Evolutionary conservation across 2,113 vertebrate genomes (phyloP), one percentile per base, ranked within the genome.

Genomic region (Pungitius pungitius): DNA sequence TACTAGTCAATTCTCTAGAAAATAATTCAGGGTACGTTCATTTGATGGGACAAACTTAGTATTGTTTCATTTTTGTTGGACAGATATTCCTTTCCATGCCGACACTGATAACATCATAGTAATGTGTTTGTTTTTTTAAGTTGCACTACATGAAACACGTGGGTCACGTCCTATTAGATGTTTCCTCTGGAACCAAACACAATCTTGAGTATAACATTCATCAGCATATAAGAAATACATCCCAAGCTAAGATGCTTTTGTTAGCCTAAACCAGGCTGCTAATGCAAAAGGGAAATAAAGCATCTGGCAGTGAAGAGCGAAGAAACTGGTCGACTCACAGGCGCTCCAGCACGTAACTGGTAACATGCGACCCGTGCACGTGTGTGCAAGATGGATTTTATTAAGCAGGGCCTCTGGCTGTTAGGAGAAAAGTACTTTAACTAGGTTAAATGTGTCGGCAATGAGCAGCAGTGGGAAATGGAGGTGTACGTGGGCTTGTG

Each of bases 311-410:
- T 2, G 15, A 56, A 26, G 65, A 7, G 6, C 6, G 51, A 64
- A 22, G 15, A 61, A 26, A 54, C 22, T 51, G 42, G 20, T 39
- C 20, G 33, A 9, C 24, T 9, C 26, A 30, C 26, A 30, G 15
- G 14, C 17, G 57, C 52, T n/a, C 39, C 58, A 39, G 51, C 13
- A 55, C 69, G 24, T 73, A 58, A 15, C 30, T 69, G 51, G 58
- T 20, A 57, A 59, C 75, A 60, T 73, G 73, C 78, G 69, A 85
- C 62, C 64, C 47, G 58, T 80, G 60, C 64, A 75, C 43, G 82
- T 84, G 82, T 84, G 65, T 54, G 61, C 30, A 39, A 45, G 69
- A 81, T 62, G 45, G 59, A 72, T 82, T 78, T 84, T 80, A 63
- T 45, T 78, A 69, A 83, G 72, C 11, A 14, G 47, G 27, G 60